Evolutionary conservation across 2,888 invertebrate species (phyloP).

Genomic region (Stratiomys singularior): DNA sequence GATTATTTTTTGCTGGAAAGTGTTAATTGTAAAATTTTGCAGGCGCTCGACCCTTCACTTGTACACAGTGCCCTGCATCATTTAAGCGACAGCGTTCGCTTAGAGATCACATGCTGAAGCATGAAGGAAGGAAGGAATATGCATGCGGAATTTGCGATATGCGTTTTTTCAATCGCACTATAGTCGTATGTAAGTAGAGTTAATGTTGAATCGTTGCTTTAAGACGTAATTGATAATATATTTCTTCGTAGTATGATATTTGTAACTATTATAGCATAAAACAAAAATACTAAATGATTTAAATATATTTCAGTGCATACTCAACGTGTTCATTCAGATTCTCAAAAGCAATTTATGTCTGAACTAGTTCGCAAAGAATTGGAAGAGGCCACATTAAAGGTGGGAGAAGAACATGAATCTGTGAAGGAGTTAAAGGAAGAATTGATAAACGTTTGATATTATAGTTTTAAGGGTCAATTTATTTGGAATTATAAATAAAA

Average conservation of each 20-base stretch:
- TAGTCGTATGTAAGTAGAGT: conserved; percentile 28
- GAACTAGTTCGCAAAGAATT: conserved; percentile 20
- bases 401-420: neutral
- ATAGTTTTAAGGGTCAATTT: neutral
- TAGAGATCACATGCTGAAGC: conserved; percentile 3
- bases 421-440: neutral
- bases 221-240: too few relatives aligned
- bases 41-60: conserved; percentile 26
- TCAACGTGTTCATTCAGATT: conserved; percentile 16
- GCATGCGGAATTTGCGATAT: conserved; percentile 31
- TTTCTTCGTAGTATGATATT: too few relatives aligned
- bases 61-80: conserved; percentile 11
- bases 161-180: conserved; percentile 29
- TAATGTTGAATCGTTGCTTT: neutral
- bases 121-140: conserved; percentile 17
- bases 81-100: conserved; percentile 28
- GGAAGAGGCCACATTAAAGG: conserved; percentile 8
- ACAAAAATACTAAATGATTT: too few relatives aligned
- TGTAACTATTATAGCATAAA: too few relatives aligned
- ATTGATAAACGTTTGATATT: conserved; percentile 19
- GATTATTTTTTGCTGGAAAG: neutral
- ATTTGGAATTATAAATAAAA: neutral
- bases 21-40: neutral
- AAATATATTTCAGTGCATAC: conserved; percentile 25
- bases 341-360: conserved; percentile 17